phyloP scores from a whole-genome alignment of 1,140 invertebrate species.

The Ips nitidus region DNA sequence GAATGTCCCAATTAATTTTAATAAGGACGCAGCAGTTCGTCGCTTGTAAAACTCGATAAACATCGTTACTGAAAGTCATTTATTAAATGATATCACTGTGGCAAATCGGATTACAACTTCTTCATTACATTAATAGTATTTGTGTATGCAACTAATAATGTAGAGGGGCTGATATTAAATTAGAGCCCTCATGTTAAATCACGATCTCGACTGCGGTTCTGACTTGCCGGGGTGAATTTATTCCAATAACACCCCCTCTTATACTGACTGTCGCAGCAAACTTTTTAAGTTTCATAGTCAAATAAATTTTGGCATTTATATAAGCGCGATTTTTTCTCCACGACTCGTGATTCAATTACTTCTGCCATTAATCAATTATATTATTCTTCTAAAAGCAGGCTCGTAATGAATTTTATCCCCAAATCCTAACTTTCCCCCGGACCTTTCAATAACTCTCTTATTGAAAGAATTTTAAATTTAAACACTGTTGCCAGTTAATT shows the following conservation, averaged over 20 bases:
- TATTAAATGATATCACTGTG: slow-evolving; percentile 37
- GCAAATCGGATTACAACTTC: slow-evolving; percentile 44
- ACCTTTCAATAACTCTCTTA: slow-evolving; percentile 37
- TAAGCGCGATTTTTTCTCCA: slow-evolving; percentile 46
- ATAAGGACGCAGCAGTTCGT: slow-evolving; percentile 23
- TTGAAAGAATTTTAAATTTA: slow-evolving; percentile 26
- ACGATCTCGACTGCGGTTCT: slow-evolving; percentile 44
- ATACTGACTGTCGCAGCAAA: slow-evolving; percentile 49
- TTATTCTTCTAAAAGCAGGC: slow-evolving; percentile 48
- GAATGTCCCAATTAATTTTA: slow-evolving; percentile 23
- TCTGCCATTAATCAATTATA: slow-evolving; percentile 50
- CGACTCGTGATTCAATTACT: slow-evolving; percentile 50
- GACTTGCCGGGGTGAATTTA: slow-evolving; percentile 43
- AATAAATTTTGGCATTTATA: slow-evolving; percentile 49
- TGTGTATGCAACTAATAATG: slow-evolving; percentile 49
- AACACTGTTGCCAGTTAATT: slow-evolving; percentile 24
- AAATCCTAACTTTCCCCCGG: slow-evolving; percentile 30
- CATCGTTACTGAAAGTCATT: slow-evolving; percentile 32
- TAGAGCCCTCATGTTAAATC: slow-evolving; percentile 48
- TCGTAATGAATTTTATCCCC: slow-evolving; percentile 44
- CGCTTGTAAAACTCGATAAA: slow-evolving; percentile 21
- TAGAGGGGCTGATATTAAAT: slow-evolving; percentile 48
- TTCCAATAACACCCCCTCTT: slow-evolving; percentile 47
- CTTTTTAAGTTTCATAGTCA: slow-evolving; percentile 49
- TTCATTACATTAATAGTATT: slow-evolving; percentile 49